These are phyloP conservation scores for Orthonyx spaldingii DNA, from an alignment of 2,113 vertebrate genomes.

Conservation along the genomic window DNA sequence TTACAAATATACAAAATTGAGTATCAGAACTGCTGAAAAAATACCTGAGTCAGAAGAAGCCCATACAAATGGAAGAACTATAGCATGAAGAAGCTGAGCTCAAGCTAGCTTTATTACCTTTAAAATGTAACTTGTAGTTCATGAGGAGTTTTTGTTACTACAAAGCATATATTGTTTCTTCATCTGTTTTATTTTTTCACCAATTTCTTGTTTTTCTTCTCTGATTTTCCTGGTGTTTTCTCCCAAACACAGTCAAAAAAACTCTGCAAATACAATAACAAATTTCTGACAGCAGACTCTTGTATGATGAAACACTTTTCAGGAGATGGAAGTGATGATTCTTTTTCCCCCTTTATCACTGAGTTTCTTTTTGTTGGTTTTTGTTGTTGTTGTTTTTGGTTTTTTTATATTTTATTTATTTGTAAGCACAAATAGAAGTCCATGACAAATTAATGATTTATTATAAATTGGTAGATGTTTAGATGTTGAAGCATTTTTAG, in stretches of 20 bases:
- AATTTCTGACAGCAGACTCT: neutral
- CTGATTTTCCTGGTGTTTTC: neutral
- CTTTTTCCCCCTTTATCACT: neutral
- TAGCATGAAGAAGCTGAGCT: neutral
- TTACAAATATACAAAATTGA: neutral
- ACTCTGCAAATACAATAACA: neutral
- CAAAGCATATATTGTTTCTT: neutral
- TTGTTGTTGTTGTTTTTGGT: neutral
- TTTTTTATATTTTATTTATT: neutral
- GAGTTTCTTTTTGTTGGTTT: neutral
- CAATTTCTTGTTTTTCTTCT: neutral
- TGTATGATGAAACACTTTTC: neutral
- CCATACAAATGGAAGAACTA: neutral
- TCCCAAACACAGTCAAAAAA: neutral
- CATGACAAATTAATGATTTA: neutral
- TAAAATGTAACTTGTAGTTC: neutral
- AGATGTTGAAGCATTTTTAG: neutral
- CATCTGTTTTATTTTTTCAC: neutral
- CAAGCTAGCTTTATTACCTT: neutral
- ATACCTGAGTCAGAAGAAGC: neutral
- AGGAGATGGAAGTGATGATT: neutral
- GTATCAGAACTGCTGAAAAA: neutral
- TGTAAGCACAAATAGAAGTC: neutral
- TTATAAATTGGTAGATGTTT: neutral
- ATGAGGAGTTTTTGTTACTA: neutral